A percentile compares a stretch with the other conserved stretches of the same genome.
phyloP scores from a whole-genome alignment of 64 coral and sea anemone genomes.

The Montipora cactus region DNA sequence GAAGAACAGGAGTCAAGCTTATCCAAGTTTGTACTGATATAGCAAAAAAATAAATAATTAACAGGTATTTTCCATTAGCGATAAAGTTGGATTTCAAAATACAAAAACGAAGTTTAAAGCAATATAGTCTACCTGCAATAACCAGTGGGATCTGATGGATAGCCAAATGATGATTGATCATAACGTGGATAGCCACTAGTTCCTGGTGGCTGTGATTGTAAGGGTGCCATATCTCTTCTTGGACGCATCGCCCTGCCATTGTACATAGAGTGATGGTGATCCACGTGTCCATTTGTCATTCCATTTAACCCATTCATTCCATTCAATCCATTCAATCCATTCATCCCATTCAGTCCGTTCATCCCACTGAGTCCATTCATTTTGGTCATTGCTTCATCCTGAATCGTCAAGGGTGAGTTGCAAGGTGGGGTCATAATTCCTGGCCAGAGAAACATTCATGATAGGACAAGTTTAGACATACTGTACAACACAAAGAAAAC shows the following conservation, averaged over 20 bases:
- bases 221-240: neutral
- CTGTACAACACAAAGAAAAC: no score
- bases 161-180: conserved; percentile 17
- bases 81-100: no score
- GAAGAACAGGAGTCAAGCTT: no score
- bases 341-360: conserved; percentile 16
- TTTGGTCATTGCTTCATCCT: conserved; percentile 46
- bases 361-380: conserved; percentile 16
- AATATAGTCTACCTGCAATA: conserved; percentile 9
- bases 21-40: no score
- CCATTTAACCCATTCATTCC: conserved; percentile 41
- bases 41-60: no score
- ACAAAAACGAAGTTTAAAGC: neutral
- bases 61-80: no score
- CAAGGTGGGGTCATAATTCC: conserved; percentile 63
- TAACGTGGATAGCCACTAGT: neutral
- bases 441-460: neutral
- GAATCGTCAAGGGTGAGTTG: conserved; percentile 66
- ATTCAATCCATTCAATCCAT: conserved; percentile 41
- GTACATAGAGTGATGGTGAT: conserved; percentile 18
- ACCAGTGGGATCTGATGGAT: conserved; percentile 25
- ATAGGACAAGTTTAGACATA: neutral
- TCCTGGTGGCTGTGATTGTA: neutral
- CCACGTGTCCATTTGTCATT: conserved; percentile 61
- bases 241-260: neutral